A percentile compares a stretch with the other conserved stretches of the same genome.
Evolutionary conservation across 2,888 invertebrate species (phyloP).

Genomic region (Scaptomyza cyrtandrae): DNA sequence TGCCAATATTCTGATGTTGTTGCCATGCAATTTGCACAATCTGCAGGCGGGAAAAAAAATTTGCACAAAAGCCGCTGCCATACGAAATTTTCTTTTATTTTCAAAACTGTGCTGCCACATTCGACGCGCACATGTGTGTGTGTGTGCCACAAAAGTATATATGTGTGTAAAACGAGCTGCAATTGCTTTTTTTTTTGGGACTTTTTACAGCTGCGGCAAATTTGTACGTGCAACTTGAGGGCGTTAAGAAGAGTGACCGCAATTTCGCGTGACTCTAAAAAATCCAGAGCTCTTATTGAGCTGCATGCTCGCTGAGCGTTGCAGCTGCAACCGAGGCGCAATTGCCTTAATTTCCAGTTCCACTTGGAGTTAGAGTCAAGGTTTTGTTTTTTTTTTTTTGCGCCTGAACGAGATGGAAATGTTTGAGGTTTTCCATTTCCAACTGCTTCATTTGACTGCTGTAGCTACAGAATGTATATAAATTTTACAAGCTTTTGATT

Average conservation of each 20-base stretch:
- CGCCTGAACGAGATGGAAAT: background rate
- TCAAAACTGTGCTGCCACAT: constrained; percentile 51
- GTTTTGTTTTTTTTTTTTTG: too few relatives aligned
- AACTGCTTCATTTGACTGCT: background rate
- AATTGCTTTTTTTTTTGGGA: background rate
- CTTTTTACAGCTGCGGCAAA: background rate
- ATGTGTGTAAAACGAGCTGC: background rate
- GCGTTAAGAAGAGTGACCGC: constrained; percentile 18
- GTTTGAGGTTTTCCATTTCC: background rate
- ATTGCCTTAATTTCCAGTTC: constrained; percentile 4
- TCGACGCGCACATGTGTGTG: constrained; percentile 9
- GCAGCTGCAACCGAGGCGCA: background rate
- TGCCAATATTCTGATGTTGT: constrained; percentile 8
- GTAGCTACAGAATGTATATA: too few relatives aligned
- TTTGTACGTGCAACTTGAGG: constrained; percentile 22
- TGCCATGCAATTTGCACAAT: constrained; percentile 63
- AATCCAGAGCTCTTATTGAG: background rate
- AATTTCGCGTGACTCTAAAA: constrained; percentile 12
- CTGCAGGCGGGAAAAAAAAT: background rate
- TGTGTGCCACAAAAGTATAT: constrained; percentile 5
- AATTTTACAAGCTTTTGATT: background rate
- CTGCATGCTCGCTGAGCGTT: constrained; percentile 2
- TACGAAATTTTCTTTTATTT: constrained; percentile 63
- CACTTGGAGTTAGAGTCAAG: background rate
- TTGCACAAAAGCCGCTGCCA: constrained; percentile 28